Evolutionary conservation across 2,113 vertebrate genomes (phyloP), one percentile per base, ranked within the genome.

Genomic region (Guaruba guarouba): DNA sequence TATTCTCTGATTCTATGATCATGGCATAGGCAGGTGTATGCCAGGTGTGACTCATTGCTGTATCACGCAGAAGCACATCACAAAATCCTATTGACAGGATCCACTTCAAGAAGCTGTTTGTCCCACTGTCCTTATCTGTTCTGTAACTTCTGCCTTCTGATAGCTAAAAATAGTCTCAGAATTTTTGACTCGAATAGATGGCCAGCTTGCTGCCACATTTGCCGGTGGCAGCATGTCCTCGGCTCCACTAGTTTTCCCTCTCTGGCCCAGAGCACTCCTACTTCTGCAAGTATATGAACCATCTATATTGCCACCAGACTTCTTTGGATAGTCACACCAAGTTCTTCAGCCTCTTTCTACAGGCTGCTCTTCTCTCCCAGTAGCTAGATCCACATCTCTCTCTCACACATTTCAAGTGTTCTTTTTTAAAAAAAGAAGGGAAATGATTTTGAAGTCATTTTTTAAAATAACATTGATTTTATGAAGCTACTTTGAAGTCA

Each of bases 331-430:
- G 35, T 29, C 54, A 74, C 37, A 79, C 15, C 13, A 48, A 80
- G 44, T 29, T 64, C 63, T 41, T 83, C 54, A 62, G 51, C 14
- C 44, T 68, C 35, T 20, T 89, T 67, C 61, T 46, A 66, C 14
- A 74, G n/a, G 18, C 17, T 46, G 19, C 49, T 37, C 43, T 70
- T 27, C 37, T 74, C 39, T 55, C 29, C 39, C 20, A 3, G 2
- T 39, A 68, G 46, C 17, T 41, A 70, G n/a, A 81, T 6, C 18
- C 68, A 85, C 29, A 35, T 27, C 20, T 33, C 51, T 48, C 52
- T 48, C 70, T 20, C 8, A n/a, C 3, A 33, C 0, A 1, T 67
- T 63, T 74, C 35, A 82, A 61, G 48, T 1, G 1, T 11, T 44
- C 22, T 51, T 83, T 43, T 9, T 92, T 67, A 1, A 41, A 93